Evolutionary conservation across 30 jellyfish, hydroid and myxozoan genomes (phyloP).

Genomic region (Morbakka virulenta): DNA sequence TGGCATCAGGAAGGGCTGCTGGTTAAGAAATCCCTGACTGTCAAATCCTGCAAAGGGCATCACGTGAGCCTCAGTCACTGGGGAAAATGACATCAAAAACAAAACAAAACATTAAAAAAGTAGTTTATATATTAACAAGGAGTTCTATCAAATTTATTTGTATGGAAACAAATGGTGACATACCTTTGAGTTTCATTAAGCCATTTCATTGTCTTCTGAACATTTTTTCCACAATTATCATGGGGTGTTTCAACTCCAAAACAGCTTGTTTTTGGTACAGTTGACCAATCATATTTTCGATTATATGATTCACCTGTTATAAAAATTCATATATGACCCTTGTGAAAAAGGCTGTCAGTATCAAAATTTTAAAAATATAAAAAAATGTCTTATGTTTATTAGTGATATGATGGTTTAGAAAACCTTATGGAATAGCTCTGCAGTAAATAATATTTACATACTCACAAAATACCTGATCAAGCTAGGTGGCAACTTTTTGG

Average conservation of each 20-base stretch:
- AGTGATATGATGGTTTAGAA: no score
- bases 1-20: no score
- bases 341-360: neutral
- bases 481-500: no score
- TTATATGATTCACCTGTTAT: constrained; percentile 82
- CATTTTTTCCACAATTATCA: constrained; percentile 89
- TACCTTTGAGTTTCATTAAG: constrained; percentile 79
- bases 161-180: neutral
- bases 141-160: no score
- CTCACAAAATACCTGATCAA: no score
- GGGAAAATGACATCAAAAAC: neutral
- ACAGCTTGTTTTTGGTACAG: constrained; percentile 69
- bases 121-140: no score
- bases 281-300: constrained; percentile 87
- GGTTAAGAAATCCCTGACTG: no score
- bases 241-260: constrained; percentile 98
- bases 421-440: no score
- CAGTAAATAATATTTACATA: no score
- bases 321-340: neutral
- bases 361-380: neutral
- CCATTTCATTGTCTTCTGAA: constrained; percentile 84
- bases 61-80: no score
- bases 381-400: neutral
- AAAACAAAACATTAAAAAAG: neutral
- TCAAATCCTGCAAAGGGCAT: no score